phyloP scores from a whole-genome alignment of 1,140 invertebrate genomes.

The Lordiphosa clarofinis region DNA sequence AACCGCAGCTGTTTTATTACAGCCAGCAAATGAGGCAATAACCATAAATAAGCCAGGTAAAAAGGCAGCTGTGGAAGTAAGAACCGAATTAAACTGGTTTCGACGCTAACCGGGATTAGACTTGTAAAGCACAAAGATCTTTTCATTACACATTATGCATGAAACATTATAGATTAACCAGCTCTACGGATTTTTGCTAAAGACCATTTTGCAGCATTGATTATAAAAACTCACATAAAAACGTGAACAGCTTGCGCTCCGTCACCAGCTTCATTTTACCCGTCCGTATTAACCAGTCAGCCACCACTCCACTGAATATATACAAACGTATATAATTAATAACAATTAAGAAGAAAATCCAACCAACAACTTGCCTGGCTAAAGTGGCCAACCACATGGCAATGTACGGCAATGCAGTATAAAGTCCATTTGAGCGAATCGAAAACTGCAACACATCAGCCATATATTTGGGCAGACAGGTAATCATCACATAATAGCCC shows the following conservation, averaged over 20 bases:
- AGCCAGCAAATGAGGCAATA: constrained; percentile 44
- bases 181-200: too few species aligned
- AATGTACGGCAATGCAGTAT: constrained; percentile 50
- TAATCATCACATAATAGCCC: constrained; percentile 93
- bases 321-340: too few species aligned
- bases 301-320: constrained; percentile 18
- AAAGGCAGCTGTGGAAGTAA: constrained; percentile 25
- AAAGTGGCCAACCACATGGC: constrained; percentile 46
- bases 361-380: neutral
- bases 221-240: constrained; percentile 41
- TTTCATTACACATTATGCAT: too few species aligned
- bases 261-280: constrained; percentile 3
- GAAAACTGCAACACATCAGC: constrained; percentile 41
- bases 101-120: too few species aligned
- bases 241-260: constrained; percentile 33
- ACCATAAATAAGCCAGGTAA: constrained; percentile 40
- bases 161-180: too few species aligned
- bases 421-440: constrained; percentile 37
- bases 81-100: too few species aligned
- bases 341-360: too few species aligned
- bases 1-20: constrained; percentile 25
- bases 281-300: constrained; percentile 40
- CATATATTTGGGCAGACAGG: constrained; percentile 85
- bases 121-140: too few species aligned
- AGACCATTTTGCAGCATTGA: too few species aligned